These are phyloP conservation scores for Copidosoma floridanum DNA, from an alignment of 1,140 invertebrate species.

Conservation along the genomic window DNA sequence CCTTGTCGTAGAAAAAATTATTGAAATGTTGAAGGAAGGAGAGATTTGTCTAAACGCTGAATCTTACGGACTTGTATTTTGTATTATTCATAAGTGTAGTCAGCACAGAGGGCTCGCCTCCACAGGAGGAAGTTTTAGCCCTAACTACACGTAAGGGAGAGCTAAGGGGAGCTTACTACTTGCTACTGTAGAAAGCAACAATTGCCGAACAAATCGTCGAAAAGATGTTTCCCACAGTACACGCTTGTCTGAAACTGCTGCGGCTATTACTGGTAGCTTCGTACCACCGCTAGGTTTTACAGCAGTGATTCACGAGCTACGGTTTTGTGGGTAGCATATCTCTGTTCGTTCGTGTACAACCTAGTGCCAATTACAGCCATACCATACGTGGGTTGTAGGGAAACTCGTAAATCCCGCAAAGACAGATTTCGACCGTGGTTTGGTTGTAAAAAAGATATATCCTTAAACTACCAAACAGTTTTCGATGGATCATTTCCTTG, in stretches of 20 bases:
- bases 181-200: slow-evolving; percentile 17
- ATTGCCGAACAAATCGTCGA: slow-evolving; percentile 35
- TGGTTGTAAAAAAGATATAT: not conserved
- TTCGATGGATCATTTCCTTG: too few relatives aligned
- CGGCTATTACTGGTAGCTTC: slow-evolving; percentile 12
- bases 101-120: not conserved
- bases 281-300: too few relatives aligned
- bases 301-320: slow-evolving; percentile 7
- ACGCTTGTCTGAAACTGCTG: slow-evolving; percentile 18
- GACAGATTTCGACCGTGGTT: not conserved
- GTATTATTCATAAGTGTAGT: slow-evolving; percentile 33
- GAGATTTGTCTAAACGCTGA: not conserved
- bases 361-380: not conserved
- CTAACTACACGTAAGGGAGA: not conserved
- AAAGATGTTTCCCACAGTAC: slow-evolving; percentile 33
- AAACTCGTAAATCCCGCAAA: too few relatives aligned
- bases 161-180: not conserved
- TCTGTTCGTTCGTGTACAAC: not conserved
- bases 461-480: not conserved
- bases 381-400: too few relatives aligned
- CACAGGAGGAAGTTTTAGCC: slow-evolving; percentile 12
- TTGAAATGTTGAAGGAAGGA: not conserved
- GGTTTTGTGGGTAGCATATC: not conserved
- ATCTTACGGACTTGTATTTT: slow-evolving; percentile 19
- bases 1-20: too few relatives aligned